These are phyloP conservation scores for Eurosta solidaginis DNA, from an alignment of 1,140 invertebrate species.

Conservation along the genomic window DNA sequence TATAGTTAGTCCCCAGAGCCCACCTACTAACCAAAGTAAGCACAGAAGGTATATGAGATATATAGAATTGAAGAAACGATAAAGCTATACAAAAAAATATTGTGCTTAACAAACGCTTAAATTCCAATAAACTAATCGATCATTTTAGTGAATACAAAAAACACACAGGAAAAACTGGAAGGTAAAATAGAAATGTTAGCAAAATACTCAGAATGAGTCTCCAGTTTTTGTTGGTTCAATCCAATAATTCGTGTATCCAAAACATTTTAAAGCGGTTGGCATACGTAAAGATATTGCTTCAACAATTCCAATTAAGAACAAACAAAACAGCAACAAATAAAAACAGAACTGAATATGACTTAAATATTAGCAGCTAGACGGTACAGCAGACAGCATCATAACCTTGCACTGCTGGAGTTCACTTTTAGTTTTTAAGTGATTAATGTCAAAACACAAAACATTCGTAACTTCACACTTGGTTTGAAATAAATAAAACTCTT, in stretches of 20 bases:
- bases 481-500: background rate
- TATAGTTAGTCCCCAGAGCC: too few species aligned
- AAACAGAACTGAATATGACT: background rate
- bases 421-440: background rate
- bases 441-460: background rate
- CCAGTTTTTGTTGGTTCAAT: background rate
- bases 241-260: background rate
- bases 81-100: too few species aligned
- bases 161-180: too few species aligned
- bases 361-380: background rate
- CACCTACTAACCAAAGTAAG: too few species aligned
- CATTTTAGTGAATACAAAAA: too few species aligned
- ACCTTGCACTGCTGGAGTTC: background rate
- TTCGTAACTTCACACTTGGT: background rate
- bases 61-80: too few species aligned
- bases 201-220: too few species aligned
- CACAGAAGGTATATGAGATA: too few species aligned
- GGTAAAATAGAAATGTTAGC: too few species aligned
- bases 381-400: background rate
- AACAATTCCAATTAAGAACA: background rate
- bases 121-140: too few species aligned
- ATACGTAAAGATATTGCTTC: background rate
- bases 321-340: background rate
- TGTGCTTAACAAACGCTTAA: too few species aligned
- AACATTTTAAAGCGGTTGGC: background rate